Evolutionary conservation across 2,888 invertebrate species (phyloP).

Genomic region (Parascotia fuliginaria): DNA sequence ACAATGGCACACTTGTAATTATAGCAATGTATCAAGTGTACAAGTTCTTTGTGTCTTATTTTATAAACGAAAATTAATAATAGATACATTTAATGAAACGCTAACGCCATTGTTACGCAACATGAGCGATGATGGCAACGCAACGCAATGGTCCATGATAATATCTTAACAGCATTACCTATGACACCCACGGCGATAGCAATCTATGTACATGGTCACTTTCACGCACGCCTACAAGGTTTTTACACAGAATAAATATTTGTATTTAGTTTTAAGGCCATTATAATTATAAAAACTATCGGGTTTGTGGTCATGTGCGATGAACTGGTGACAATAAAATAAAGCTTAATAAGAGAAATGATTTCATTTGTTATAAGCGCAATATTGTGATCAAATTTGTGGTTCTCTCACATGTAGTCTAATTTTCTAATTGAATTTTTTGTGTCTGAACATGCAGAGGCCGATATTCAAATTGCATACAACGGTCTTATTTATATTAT

Average conservation of each 20-base stretch:
- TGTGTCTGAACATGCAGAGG: no score
- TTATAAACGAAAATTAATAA: conserved; percentile 45
- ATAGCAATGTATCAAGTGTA: conserved; percentile 17
- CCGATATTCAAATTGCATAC: no score
- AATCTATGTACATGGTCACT: conserved; percentile 56
- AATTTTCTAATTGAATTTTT: no score
- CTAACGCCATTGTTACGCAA: conserved; percentile 48
- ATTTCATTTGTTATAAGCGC: no score
- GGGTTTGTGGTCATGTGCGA: no score
- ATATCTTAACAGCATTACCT: conserved; percentile 48
- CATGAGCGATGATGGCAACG: conserved; percentile 48
- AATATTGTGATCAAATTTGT: no score
- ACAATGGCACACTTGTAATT: conserved; percentile 19
- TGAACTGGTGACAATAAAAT: no score
- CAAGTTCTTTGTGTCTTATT: conserved; percentile 14
- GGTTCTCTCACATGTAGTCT: no score
- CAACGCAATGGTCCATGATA: conserved; percentile 30
- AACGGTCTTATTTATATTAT: no score
- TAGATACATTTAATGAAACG: conserved; percentile 42
- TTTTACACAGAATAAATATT: conserved; percentile 32
- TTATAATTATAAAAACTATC: no score
- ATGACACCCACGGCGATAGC: conserved; percentile 66
- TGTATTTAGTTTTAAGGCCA: no score
- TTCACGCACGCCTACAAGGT: conserved; percentile 59
- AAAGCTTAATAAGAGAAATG: no score